Conservation (phyloP, 2,113 vertebrate species). For the Macaca fascicularis region T2T-MFA8v1.1 NC_088377.1:145911001-145911500, state of each 20-base stretch:
- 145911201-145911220: not conserved
- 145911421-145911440: constrained; percentile 36
- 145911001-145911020: not conserved
- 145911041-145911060: not conserved
- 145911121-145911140: not conserved
- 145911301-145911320: constrained; percentile 14
- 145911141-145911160: not conserved
- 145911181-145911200: not conserved
- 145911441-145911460: constrained; percentile 24
- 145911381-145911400: not conserved
- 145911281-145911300: constrained; percentile 20
- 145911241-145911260: constrained; percentile 13
- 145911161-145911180: not conserved
- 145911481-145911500: constrained; percentile 19
- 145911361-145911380: constrained; percentile 19
- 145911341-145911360: not conserved
- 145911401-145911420: not conserved
- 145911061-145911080: not conserved
- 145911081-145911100: not conserved
- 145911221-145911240: not conserved
- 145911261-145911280: not conserved
- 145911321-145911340: not conserved
- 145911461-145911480: not conserved
- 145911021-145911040: not conserved
- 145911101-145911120: not conserved